A percentile compares a stretch with the other conserved stretches of the same genome.
phyloP scores from a whole-genome alignment of 1,140 invertebrate genomes.

The Oscheius sp. region DNA sequence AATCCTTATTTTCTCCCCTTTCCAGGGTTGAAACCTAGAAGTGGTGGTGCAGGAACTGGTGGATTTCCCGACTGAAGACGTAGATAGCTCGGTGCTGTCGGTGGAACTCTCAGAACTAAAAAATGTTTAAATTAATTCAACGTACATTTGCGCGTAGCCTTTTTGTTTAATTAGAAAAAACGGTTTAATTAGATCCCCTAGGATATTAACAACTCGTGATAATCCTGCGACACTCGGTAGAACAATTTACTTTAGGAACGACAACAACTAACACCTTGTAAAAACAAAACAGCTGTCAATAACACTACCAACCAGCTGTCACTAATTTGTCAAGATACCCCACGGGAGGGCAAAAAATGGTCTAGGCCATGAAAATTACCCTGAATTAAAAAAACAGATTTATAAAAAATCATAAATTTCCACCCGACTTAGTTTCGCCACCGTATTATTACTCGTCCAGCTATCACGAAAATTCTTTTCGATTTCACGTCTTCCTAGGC shows the following conservation, averaged over 20 bases:
- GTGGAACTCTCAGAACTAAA: not conserved
- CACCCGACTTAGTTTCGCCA: too few relatives aligned
- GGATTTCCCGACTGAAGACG: not conserved
- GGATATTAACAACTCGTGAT: not conserved
- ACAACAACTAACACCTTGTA: not conserved
- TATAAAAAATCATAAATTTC: too few relatives aligned
- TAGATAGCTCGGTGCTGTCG: not conserved
- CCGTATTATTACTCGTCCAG: too few relatives aligned
- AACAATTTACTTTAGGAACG: not conserved
- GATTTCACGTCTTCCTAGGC: too few relatives aligned
- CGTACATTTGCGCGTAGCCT: not conserved
- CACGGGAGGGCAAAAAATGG: too few relatives aligned
- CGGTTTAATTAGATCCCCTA: not conserved
- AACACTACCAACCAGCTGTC: too few relatives aligned
- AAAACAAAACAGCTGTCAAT: not conserved
- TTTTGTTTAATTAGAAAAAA: not conserved
- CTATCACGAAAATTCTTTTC: too few relatives aligned
- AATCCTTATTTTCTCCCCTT: not conserved
- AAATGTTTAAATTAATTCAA: not conserved
- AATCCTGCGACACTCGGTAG: not conserved
- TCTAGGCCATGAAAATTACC: too few relatives aligned
- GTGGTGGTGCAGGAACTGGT: not conserved
- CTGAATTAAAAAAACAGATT: too few relatives aligned
- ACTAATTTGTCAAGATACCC: too few relatives aligned
- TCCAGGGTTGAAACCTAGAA: not conserved